Evolutionary conservation across 1,140 invertebrate genomes (phyloP).

Genomic region (Octopus sinensis): DNA sequence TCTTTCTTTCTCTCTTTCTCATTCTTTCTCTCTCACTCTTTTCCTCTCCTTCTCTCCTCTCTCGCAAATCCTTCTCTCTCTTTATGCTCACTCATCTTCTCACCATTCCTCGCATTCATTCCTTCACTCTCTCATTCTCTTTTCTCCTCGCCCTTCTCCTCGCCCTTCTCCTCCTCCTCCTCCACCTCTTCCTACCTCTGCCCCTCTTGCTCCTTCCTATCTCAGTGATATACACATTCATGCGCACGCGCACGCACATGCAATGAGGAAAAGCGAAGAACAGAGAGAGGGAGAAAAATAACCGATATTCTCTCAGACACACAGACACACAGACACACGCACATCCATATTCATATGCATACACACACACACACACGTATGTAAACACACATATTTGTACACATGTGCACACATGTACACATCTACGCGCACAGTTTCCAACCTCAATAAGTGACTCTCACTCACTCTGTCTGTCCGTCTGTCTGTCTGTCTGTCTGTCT

Average conservation of each 20-base stretch:
- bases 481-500: background rate
- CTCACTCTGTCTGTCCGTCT: background rate
- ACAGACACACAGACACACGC: no score
- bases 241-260: no score
- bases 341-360: slow-evolving; percentile 14
- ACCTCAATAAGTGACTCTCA: slow-evolving; percentile 2
- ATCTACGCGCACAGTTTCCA: slow-evolving; percentile 17
- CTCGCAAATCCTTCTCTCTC: background rate
- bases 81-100: background rate
- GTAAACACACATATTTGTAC: slow-evolving; percentile 22
- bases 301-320: no score
- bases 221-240: background rate
- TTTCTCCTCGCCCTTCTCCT: background rate
- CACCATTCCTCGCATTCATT: background rate
- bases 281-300: no score
- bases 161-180: background rate
- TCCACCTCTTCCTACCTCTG: background rate
- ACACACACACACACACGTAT: slow-evolving; percentile 23
- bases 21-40: background rate
- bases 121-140: background rate
- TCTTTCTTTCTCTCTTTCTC: slow-evolving; percentile 1
- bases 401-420: slow-evolving; percentile 21
- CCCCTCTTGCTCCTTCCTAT: background rate
- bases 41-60: background rate
- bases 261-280: no score